phyloP scores from a whole-genome alignment of 2,797 vertebrate species.

The Helostoma temminkii region DNA sequence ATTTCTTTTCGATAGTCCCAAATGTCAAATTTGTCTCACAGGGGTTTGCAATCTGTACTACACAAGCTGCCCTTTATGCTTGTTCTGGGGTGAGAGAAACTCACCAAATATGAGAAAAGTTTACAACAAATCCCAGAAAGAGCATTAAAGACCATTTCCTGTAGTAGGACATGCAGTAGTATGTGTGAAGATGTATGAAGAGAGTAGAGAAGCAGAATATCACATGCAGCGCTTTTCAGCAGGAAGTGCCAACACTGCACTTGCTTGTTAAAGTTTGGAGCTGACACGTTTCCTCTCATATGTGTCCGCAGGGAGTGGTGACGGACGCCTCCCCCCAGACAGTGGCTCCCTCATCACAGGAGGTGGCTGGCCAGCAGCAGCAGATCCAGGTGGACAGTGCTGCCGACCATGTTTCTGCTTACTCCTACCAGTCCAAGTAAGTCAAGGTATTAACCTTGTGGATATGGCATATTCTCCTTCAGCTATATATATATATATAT shows the following conservation, averaged over 20 bases:
- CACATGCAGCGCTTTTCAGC: neutral
- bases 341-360: constrained; percentile 95
- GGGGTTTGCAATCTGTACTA: neutral
- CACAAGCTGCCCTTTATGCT: too few relatives aligned
- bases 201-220: constrained; percentile 1
- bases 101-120: too few relatives aligned
- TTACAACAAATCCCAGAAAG: too few relatives aligned
- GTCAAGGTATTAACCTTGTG: constrained; percentile 48
- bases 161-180: neutral
- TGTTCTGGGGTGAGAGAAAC: too few relatives aligned
- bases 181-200: constrained; percentile 19
- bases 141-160: neutral
- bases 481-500: too few relatives aligned
- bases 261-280: constrained; percentile 22
- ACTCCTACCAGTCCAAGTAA: constrained; percentile 98
- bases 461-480: neutral
- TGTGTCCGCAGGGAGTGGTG: constrained; percentile 90
- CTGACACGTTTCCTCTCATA: constrained; percentile 49
- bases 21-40: neutral
- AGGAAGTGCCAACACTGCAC: constrained; percentile 1
- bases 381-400: constrained; percentile 94
- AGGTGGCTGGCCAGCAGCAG: constrained; percentile 94
- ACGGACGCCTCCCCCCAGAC: constrained; percentile 95
- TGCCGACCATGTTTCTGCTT: constrained; percentile 92
- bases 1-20: too few relatives aligned